Conservation (phyloP, 2,113 vertebrate species). For the Tenebrosternarchus preto region DNA sequence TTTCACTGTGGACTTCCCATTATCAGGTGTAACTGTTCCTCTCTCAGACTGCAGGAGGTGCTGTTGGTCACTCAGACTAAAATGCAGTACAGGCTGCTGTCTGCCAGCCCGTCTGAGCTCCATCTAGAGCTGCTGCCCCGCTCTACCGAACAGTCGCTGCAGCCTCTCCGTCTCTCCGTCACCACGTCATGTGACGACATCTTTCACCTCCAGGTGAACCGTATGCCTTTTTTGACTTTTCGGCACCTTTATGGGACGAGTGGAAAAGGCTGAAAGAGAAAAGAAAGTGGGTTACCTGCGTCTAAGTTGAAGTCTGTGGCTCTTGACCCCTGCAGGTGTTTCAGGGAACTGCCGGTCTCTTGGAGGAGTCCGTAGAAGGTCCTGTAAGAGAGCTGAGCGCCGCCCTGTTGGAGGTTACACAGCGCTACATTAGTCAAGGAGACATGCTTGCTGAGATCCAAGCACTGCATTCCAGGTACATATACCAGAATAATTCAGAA, state of each 20-base stretch:
- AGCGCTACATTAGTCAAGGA: conserved; percentile 65
- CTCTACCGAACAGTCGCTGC: conserved; percentile 48
- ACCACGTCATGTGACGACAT: conserved; percentile 57
- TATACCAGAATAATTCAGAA: neutral
- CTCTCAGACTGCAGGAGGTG: conserved; percentile 62
- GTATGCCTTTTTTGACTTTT: neutral
- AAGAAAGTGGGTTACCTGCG: neutral
- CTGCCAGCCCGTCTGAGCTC: conserved; percentile 63
- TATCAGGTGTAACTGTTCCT: too few species aligned
- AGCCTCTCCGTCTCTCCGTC: conserved; percentile 62
- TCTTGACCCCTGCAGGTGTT: conserved; percentile 53
- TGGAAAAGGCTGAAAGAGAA: neutral
- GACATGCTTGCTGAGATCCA: conserved; percentile 73
- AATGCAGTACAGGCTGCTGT: conserved; percentile 63
- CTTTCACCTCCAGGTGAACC: conserved; percentile 69
- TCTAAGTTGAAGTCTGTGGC: neutral
- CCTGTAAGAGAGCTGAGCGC: conserved; percentile 56
- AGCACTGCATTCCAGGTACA: conserved; percentile 68
- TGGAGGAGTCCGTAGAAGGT: conserved; percentile 55
- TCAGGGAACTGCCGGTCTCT: conserved; percentile 54
- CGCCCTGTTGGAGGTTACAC: conserved; percentile 64
- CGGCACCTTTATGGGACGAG: neutral
- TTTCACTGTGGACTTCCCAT: too few species aligned
- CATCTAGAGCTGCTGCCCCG: conserved; percentile 65
- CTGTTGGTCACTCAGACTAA: conserved; percentile 43